Evolutionary conservation across 2,797 vertebrate genomes (phyloP), one percentile per base, ranked within the genome.

Genomic region (Botia almorhae): DNA sequence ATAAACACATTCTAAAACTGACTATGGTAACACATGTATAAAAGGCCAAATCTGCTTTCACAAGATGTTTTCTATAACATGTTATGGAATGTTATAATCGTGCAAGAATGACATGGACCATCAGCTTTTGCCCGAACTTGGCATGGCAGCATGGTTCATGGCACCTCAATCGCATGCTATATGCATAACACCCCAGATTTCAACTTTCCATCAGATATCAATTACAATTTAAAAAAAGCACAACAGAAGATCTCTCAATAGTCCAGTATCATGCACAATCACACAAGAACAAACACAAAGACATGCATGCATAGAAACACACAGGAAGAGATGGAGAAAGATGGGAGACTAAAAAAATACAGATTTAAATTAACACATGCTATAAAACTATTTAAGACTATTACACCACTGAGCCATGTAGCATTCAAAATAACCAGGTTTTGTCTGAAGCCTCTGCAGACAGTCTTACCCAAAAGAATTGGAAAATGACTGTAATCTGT

Each of bases 391-490:
- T 21, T n/a, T 71, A 43, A 72, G 69, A 74, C 53, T 43, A 79
- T 65, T 68, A 82, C 71, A 78, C 77, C 65, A 51, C 48, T 58
- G 39, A 74, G 53, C 67, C 23, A 60, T 68, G 46, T n/a, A 33
- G 23, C 74, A 78, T 70, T 68, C 48, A 60, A 67, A 58, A 78
- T 53, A 61, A 80, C 33, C 2, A 0, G 33, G 46, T 61, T 67
- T 69, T 69, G 67, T 69, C 60, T 78, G 7, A 61, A 70, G 67
- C 55, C 67, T 8, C 43, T 65, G 56, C 60, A 29, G 7, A 61
- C 77, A 39, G 76, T 89, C 93, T 95, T 95, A 96, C 94, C 94
- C 94, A 94, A 94, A 94, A 69, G 92, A 93, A 90, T 94, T 93
- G 89, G 93, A 92, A 92, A 94, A 93, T 88, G 93, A 92, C 88